Evolutionary conservation across 2,113 vertebrate species (phyloP).

Genomic region (Aphelocoma coerulescens): DNA sequence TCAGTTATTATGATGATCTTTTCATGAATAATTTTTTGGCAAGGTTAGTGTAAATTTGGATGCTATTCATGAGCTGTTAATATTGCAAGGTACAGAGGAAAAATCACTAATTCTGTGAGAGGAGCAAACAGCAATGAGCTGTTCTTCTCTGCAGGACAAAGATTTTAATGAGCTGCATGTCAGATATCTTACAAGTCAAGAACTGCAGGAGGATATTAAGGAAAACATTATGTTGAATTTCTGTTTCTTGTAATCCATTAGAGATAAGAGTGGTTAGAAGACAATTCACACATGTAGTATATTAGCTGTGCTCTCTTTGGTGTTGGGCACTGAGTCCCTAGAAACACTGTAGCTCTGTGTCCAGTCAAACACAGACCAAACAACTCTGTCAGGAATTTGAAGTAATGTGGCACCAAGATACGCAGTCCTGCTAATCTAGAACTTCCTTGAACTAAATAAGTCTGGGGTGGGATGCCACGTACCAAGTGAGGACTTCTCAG

Average conservation of each 20-base stretch:
- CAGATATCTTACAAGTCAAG: neutral
- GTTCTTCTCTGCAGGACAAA: neutral
- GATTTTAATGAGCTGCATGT: neutral
- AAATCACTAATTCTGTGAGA: neutral
- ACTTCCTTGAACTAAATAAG: neutral
- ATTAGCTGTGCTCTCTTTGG: neutral
- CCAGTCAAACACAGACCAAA: neutral
- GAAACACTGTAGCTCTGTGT: neutral
- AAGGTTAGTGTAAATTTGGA: neutral
- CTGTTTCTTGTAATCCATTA: neutral
- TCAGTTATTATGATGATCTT: constrained; percentile 21
- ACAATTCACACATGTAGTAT: neutral
- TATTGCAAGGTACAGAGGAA: constrained; percentile 1
- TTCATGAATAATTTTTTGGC: constrained; percentile 49
- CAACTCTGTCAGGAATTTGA: neutral
- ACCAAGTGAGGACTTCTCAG: neutral
- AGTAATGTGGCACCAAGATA: neutral
- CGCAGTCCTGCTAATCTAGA: neutral
- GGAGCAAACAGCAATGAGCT: neutral
- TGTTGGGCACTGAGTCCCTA: neutral
- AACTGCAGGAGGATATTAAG: neutral
- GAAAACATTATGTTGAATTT: neutral
- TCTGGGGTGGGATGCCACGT: neutral
- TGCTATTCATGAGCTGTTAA: neutral
- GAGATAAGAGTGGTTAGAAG: neutral